Base-by-base conservation (phyloP, 2,888 invertebrate species). In the Labia minor region DNA sequence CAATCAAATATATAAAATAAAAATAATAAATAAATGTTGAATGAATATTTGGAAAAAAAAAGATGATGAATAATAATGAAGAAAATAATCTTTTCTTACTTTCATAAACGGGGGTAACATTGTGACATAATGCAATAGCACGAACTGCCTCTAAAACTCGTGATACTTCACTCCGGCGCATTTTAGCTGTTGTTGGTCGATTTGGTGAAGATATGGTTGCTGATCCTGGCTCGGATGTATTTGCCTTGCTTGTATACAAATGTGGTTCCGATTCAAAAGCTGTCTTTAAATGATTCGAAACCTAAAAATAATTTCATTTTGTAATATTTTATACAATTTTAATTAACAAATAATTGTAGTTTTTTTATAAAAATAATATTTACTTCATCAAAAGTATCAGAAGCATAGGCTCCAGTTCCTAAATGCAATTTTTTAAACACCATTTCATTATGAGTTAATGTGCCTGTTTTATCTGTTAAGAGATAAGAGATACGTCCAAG, bases 371-470 rank as follows among this genome's bases (percentile, higher is more conserved):
- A n/a, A n/a, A n/a, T n/a, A 6, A 33, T 11, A 69, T 37, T 74
- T 70, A 88, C 86, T 81, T 94, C 92, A 77, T 89, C 87, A 79
- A 94, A 93, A 37, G 89, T 88, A 73, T 91, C 92, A 65, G 86
- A 84, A 67, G 92, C 89, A 77, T 92, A 98, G 18, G 93, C 88
- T 0, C 92, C 94, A 61, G 94, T 94, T 11, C 96, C 98, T 49
- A 99, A 80, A 77, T 97, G 97, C 21, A 99, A 83, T 74, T 93
- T 90, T 76, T 96, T 96, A 75, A 98, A 92, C 0, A 96, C 90
- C 99, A 99, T 99, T 75, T 96, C 96, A 78, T 99, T 99, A 79
- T 97, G 95, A 0, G 99, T 99, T 20, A 99, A 81, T 0, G 99
- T 99, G 16, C 99, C 99, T 0, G 99, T 99, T 81, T 99, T 99